These are phyloP conservation scores for Liparis tanakae DNA, from an alignment of 2,797 vertebrate genomes.

Conservation along the genomic window DNA sequence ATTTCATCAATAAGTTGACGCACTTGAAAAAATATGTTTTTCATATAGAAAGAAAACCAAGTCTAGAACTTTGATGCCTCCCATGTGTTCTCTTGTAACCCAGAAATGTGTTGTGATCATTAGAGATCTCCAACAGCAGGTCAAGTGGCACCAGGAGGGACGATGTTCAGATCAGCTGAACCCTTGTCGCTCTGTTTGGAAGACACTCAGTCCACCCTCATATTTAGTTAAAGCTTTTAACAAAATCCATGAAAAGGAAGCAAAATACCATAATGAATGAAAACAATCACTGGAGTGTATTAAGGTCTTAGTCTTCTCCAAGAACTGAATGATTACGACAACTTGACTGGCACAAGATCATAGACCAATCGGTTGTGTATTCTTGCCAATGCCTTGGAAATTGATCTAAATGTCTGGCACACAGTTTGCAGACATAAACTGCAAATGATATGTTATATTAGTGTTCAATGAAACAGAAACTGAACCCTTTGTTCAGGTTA, in stretches of 20 bases:
- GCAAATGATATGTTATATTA: constrained; percentile 15
- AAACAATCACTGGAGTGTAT: constrained; percentile 55
- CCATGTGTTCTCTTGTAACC: constrained; percentile 56
- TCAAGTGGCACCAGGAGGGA: constrained; percentile 48
- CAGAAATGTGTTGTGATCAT: constrained; percentile 58
- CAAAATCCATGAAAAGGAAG: constrained; percentile 56
- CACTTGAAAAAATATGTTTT: constrained; percentile 33
- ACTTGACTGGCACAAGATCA: constrained; percentile 43
- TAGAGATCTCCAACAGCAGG: constrained; percentile 52
- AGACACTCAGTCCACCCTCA: constrained; percentile 45
- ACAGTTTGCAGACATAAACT: constrained; percentile 16
- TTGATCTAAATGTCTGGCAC: constrained; percentile 24
- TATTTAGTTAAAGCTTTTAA: constrained; percentile 45
- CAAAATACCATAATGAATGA: constrained; percentile 28
- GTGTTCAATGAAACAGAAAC: constrained; percentile 17
- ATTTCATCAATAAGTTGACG: constrained; percentile 27
- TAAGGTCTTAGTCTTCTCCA: constrained; percentile 57
- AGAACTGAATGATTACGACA: constrained; percentile 59
- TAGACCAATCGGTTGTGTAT: constrained; percentile 27
- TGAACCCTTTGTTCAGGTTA: constrained; percentile 2
- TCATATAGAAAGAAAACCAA: constrained; percentile 46
- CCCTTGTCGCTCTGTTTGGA: constrained; percentile 34
- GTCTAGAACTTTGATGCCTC: constrained; percentile 33
- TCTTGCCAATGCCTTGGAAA: constrained; percentile 24
- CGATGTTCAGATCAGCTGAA: constrained; percentile 59